Percentiles rank a stretch among this genome's conserved stretches.
Evolutionary conservation across 1,140 invertebrate genomes (phyloP).

Genomic region (Drosophila sturtevanti): DNA sequence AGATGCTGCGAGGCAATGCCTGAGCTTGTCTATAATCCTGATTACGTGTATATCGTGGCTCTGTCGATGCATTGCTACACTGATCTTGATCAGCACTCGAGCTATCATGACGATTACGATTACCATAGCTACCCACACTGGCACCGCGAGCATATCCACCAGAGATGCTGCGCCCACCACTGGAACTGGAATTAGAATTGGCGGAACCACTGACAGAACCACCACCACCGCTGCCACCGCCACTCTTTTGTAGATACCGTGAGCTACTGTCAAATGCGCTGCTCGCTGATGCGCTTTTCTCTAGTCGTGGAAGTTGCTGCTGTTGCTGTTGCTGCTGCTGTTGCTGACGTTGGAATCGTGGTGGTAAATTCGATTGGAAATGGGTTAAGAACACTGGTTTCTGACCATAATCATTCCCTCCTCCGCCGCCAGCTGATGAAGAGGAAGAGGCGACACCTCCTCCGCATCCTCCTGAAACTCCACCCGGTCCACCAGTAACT

Average conservation of each 20-base stretch:
- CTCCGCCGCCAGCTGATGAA: slow-evolving; percentile 8
- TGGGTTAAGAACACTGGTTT: slow-evolving; percentile 86
- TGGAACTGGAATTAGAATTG: slow-evolving; percentile 19
- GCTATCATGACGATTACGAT: slow-evolving; percentile 75
- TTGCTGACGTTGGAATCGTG: slow-evolving; percentile 92
- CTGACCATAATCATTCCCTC: slow-evolving; percentile 53
- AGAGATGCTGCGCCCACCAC: slow-evolving; percentile 62
- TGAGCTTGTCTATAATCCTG: slow-evolving; percentile 64
- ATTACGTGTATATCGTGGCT: slow-evolving; percentile 47
- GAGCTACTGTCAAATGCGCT: slow-evolving; percentile 83
- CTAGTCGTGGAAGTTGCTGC: slow-evolving; percentile 63
- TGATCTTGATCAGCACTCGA: slow-evolving; percentile 64
- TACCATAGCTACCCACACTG: slow-evolving; percentile 31
- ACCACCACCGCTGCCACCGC: slow-evolving; percentile 27
- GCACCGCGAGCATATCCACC: slow-evolving; percentile 50
- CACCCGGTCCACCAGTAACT: slow-evolving; percentile 18
- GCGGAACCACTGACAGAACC: background rate
- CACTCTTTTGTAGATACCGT: slow-evolving; percentile 74
- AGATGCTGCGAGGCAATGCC: slow-evolving; percentile 76
- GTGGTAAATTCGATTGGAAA: slow-evolving; percentile 92
- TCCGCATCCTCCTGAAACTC: slow-evolving; percentile 1
- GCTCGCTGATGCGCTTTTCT: slow-evolving; percentile 82
- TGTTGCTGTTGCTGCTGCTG: slow-evolving; percentile 75
- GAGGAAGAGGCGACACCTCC: slow-evolving; percentile 15
- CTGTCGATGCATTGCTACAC: slow-evolving; percentile 40